Conservation (phyloP, 2,888 invertebrate species). For the Ornithoptera priamus region DNA sequence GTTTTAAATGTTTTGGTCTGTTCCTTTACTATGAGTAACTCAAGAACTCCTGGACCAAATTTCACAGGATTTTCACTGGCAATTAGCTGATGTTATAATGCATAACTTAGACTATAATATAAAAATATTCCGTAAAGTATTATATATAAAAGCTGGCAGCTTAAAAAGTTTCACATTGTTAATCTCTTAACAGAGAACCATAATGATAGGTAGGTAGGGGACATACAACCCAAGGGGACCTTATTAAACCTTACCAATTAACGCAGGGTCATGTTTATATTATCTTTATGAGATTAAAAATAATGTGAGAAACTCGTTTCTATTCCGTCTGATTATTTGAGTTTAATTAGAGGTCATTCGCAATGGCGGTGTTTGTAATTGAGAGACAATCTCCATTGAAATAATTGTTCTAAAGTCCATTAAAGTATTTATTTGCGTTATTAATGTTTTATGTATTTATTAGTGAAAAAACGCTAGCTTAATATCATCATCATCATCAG, state of each 20-base stretch:
- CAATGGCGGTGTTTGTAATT: slow-evolving; percentile 13
- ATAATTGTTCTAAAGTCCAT: slow-evolving; percentile 5
- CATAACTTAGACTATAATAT: too few relatives aligned
- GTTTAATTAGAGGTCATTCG: slow-evolving; percentile 25
- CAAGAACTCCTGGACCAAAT: too few relatives aligned
- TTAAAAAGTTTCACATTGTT: too few relatives aligned
- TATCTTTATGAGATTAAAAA: slow-evolving; percentile 4
- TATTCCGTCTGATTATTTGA: slow-evolving; percentile 20
- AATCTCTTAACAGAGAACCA: too few relatives aligned
- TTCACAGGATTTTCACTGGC: too few relatives aligned
- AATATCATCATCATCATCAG: not conserved
- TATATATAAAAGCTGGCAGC: too few relatives aligned
- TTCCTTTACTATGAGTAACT: too few relatives aligned
- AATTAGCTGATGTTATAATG: too few relatives aligned
- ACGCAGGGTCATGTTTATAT: slow-evolving; percentile 20
- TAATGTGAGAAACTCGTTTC: slow-evolving; percentile 21
- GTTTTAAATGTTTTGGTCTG: too few relatives aligned
- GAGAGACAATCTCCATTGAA: slow-evolving; percentile 21
- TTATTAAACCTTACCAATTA: not conserved
- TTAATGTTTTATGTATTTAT: not conserved
- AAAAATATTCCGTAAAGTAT: too few relatives aligned
- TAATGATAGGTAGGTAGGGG: not conserved
- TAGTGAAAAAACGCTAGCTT: not conserved
- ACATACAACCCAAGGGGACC: not conserved
- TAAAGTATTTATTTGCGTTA: not conserved